Percentiles rank a stretch among this genome's conserved stretches.
Evolutionary conservation across 2,888 invertebrate species (phyloP).

Genomic region (Cephus rjabovi): DNA sequence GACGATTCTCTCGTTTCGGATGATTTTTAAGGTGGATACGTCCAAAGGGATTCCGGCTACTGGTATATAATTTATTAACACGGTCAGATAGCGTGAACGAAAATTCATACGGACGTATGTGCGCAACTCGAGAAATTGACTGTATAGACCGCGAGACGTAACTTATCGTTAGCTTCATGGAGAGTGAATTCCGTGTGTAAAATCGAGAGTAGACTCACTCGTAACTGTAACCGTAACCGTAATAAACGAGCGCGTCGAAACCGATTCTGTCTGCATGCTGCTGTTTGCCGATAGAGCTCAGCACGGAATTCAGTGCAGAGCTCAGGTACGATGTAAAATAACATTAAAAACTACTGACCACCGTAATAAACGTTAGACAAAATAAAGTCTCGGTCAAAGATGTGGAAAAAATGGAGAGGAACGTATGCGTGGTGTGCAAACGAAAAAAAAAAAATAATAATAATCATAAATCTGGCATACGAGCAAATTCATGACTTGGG

Average conservation of each 20-base stretch:
- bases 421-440: background rate
- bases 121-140: background rate
- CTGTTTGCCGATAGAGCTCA: background rate
- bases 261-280: background rate
- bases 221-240: conserved; percentile 37
- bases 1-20: background rate
- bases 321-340: background rate
- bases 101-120: conserved; percentile 31
- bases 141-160: background rate
- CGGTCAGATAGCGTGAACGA: conserved; percentile 33
- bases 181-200: conserved; percentile 52
- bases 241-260: conserved; percentile 14
- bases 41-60: background rate
- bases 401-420: background rate
- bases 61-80: conserved; percentile 6
- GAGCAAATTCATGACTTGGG: background rate
- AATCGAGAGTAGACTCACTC: conserved; percentile 47
- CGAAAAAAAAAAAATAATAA: background rate
- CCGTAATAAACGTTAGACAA: background rate
- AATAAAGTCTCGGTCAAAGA: background rate
- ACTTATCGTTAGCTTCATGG: conserved; percentile 32
- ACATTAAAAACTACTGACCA: background rate
- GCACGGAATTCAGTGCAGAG: background rate
- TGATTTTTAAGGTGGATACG: background rate
- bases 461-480: background rate